A percentile compares a stretch with the other conserved stretches of the same genome.
Conservation (phyloP, 2,888 invertebrate genomes). For the Desoria tigrina region DNA sequence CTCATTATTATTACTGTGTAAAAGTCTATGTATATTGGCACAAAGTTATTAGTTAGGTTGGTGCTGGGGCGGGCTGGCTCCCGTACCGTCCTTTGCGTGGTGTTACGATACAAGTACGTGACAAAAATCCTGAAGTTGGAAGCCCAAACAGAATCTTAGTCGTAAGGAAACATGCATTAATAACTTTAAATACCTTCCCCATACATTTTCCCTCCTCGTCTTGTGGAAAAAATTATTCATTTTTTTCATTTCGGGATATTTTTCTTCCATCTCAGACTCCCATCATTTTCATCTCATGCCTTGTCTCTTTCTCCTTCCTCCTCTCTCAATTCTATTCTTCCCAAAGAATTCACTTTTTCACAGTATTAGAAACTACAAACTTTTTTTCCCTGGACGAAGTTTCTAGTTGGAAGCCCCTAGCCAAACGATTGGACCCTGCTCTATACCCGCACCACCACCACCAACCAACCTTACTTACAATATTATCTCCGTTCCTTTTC, state of each 20-base stretch:
- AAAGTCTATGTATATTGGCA: constrained; percentile 1
- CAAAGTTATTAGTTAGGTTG: too few relatives aligned
- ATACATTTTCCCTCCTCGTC: constrained; percentile 17
- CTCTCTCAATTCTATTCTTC: too few relatives aligned
- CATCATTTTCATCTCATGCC: background rate
- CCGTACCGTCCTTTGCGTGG: background rate
- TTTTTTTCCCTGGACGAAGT: too few relatives aligned
- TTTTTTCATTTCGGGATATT: constrained; percentile 10
- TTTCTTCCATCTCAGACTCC: background rate
- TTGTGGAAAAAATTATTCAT: constrained; percentile 29
- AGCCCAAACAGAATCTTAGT: constrained; percentile 15
- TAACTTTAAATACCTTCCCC: constrained; percentile 34
- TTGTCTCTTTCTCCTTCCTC: constrained; percentile 1
- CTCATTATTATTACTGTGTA: too few relatives aligned
- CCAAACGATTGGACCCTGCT: too few relatives aligned
- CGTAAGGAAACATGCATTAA: constrained; percentile 31
- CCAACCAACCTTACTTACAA: too few relatives aligned
- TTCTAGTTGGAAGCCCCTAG: too few relatives aligned
- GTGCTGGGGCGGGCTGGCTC: background rate
- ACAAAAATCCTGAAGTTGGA: constrained; percentile 41
- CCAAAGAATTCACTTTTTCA: too few relatives aligned
- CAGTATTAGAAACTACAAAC: too few relatives aligned
- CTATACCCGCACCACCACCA: too few relatives aligned
- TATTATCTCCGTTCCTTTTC: too few relatives aligned
- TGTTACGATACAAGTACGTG: constrained; percentile 34